phyloP scores from a whole-genome alignment of 1,140 invertebrate species.

The Lepidostoma basale region DNA sequence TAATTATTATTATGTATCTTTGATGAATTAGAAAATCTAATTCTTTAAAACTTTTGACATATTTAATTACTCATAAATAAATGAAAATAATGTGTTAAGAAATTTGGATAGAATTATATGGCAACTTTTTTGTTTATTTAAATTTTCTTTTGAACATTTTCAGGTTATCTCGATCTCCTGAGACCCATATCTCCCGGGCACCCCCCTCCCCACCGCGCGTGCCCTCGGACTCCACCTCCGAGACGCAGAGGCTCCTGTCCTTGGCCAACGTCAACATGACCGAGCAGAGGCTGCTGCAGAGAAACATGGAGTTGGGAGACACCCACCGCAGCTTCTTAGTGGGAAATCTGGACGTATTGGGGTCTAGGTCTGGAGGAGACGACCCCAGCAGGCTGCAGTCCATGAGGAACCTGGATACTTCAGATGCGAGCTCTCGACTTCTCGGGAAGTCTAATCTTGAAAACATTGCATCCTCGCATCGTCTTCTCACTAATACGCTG shows the following conservation, averaged over 20 bases:
- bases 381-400: conserved; percentile 56
- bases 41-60: too few relatives aligned
- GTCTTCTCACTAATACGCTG: conserved; percentile 55
- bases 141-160: too few relatives aligned
- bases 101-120: too few relatives aligned
- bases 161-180: conserved; percentile 44
- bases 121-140: too few relatives aligned
- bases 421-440: conserved; percentile 54
- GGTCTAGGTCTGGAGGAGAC: conserved; percentile 48
- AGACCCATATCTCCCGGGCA: conserved; percentile 45
- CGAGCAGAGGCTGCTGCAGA: conserved; percentile 59
- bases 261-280: conserved; percentile 61
- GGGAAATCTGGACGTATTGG: conserved; percentile 52
- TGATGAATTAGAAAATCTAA: too few relatives aligned
- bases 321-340: conserved; percentile 59
- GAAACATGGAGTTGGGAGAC: conserved; percentile 58
- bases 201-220: conserved; percentile 50
- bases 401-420: conserved; percentile 58
- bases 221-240: conserved; percentile 54
- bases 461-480: conserved; percentile 50
- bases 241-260: conserved; percentile 60
- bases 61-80: too few relatives aligned
- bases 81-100: too few relatives aligned
- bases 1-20: too few relatives aligned
- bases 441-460: conserved; percentile 51